These are phyloP conservation scores for Scomber japonicus DNA, from an alignment of 2,113 vertebrate species.

Conservation along the genomic window DNA sequence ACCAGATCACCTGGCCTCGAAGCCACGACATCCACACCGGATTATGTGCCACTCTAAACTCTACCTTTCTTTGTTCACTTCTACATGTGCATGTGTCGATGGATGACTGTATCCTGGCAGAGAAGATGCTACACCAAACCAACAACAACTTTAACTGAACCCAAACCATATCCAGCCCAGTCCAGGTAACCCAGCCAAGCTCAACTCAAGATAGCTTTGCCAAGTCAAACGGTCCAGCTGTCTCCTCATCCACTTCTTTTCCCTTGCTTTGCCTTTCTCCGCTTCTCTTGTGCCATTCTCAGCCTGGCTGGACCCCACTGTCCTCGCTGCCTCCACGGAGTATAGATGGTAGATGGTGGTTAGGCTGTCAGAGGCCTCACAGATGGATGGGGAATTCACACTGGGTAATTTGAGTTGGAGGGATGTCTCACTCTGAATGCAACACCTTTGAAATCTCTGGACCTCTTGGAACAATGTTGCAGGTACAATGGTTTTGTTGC, in stretches of 20 bases:
- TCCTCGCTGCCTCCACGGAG: conserved; percentile 67
- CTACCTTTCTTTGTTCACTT: conserved; percentile 53
- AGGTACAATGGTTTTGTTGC: conserved; percentile 73
- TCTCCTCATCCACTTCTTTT: conserved; percentile 21
- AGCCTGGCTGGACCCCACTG: conserved; percentile 55
- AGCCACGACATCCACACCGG: conserved; percentile 57
- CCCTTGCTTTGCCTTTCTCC: conserved; percentile 30
- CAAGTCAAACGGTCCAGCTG: conserved; percentile 73
- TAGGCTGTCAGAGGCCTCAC: conserved; percentile 67
- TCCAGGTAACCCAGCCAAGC: conserved; percentile 73
- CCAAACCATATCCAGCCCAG: conserved; percentile 54
- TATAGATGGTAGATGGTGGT: conserved; percentile 70
- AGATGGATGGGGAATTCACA: conserved; percentile 70
- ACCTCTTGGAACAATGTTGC: conserved; percentile 78
- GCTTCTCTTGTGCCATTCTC: conserved; percentile 17
- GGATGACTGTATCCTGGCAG: conserved; percentile 69
- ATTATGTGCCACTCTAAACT: conserved; percentile 73
- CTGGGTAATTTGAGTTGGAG: conserved; percentile 62
- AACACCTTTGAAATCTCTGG: conserved; percentile 73
- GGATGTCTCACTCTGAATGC: conserved; percentile 71
- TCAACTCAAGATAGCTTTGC: conserved; percentile 76
- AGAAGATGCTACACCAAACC: conserved; percentile 60
- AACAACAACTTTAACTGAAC: conserved; percentile 58
- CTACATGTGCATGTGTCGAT: conserved; percentile 68
- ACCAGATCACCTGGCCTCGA: conserved; percentile 47